Base-by-base conservation (phyloP, 2,888 invertebrate genomes). In the Trissoscelio sp. region DNA sequence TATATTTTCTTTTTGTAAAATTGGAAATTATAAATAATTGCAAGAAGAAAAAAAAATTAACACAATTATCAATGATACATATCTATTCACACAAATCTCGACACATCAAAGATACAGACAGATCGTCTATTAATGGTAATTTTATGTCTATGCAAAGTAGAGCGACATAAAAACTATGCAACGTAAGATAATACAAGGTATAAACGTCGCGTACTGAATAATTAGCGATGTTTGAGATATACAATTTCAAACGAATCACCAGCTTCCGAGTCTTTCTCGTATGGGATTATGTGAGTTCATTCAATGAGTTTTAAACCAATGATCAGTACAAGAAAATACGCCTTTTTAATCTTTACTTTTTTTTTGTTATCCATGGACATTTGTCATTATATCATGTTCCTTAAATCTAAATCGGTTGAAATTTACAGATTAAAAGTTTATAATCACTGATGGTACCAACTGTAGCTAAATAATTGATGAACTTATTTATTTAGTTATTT, bases 51-150 rank as follows among this genome's bases (percentile, higher is more conserved):
- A 55, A 31, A 31, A 53, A 31, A 16, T 53, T 7, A 42, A 3
- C 34, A 18, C 6, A 53, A 31, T 4, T 34, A 9, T 9, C 5
- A 34, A 11, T 9, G 34, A 34, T 9, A 7, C 34, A 34, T 34
- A 9, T 6, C 3, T 9, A 9, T 14, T 14, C 7, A 57, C 37
- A 20, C 37, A 18, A 57, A 37, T 55, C 31, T 31, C 12, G 9
- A 6, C 4, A 51, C 31, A 2, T 37, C n/a, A 60, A 28, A 11
- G 7, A 64, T 14, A 9, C 31, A 34, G 31, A n/a, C 58, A 51
- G 34, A 14, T 44, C 11, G 73, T 39, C 64, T 37, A 66, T 55
- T 57, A 57, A 57, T 74, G 64, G 7, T 70, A 70, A 70, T 70
- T 64, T 57, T 66, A 37, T 66, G 34, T 39, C 34, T 12, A 7